phyloP scores from a whole-genome alignment of 2,113 vertebrate species.

The Spizaetus ornatus region DNA sequence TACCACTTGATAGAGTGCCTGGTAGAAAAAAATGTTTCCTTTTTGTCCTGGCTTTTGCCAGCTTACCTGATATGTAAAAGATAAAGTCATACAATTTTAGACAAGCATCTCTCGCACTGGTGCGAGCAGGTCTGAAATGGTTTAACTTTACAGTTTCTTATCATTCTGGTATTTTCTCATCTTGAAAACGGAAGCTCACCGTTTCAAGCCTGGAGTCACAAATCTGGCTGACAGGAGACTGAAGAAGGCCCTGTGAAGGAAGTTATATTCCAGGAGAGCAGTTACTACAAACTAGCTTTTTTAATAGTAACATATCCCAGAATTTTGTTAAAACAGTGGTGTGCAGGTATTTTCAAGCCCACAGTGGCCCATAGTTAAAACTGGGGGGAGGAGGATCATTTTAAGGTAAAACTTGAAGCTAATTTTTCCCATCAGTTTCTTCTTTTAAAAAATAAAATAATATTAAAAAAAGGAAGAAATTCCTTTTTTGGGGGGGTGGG shows the following conservation, averaged over 20 bases:
- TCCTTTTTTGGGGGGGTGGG: accelerated
- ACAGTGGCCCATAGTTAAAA: not conserved
- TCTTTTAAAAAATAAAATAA: not conserved
- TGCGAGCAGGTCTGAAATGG: not conserved
- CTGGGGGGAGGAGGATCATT: not conserved
- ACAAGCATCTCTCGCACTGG: not conserved
- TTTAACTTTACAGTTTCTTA: not conserved
- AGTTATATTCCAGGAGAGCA: not conserved
- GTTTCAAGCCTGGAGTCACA: not conserved
- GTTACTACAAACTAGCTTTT: not conserved
- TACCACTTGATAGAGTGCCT: not conserved
- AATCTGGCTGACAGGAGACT: not conserved
- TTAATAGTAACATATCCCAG: not conserved
- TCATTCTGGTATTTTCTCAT: not conserved
- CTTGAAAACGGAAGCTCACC: not conserved
- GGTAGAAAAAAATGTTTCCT: not conserved
- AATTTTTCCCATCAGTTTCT: not conserved
- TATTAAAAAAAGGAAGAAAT: not conserved
- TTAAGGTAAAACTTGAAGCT: not conserved
- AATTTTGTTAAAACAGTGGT: not conserved
- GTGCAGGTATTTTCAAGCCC: not conserved
- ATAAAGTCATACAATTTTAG: not conserved
- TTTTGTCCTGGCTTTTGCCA: not conserved
- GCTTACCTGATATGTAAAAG: not conserved
- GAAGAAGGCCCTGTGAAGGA: not conserved